These are phyloP conservation scores for Emmelina monodactyla DNA, from an alignment of 2,888 invertebrate species.

Conservation along the genomic window DNA sequence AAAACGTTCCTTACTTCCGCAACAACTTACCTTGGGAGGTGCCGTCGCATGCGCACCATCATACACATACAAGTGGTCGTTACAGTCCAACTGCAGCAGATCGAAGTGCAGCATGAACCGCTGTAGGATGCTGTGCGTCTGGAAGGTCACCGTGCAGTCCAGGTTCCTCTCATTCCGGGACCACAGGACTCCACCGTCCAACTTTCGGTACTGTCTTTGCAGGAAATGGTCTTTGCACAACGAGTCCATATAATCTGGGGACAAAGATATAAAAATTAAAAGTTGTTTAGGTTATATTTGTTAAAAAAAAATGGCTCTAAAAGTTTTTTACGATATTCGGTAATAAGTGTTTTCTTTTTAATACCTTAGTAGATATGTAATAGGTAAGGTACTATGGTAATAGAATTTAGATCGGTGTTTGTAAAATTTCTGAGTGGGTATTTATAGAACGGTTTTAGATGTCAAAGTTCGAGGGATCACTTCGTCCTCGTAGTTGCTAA, in stretches of 20 bases:
- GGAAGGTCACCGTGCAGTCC: slow-evolving; percentile 92
- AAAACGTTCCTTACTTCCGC: too few relatives aligned
- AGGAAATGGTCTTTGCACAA: slow-evolving; percentile 90
- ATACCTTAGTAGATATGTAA: too few relatives aligned
- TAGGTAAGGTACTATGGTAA: too few relatives aligned
- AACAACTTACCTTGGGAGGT: slow-evolving; percentile 78
- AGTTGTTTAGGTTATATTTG: too few relatives aligned
- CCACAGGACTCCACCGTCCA: slow-evolving; percentile 89
- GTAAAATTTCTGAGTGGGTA: too few relatives aligned
- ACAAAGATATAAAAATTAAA: slow-evolving; percentile 20
- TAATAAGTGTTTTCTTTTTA: too few relatives aligned
- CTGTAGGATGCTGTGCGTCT: slow-evolving; percentile 93
- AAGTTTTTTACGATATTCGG: too few relatives aligned
- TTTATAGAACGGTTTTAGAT: too few relatives aligned
- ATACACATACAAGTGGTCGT: slow-evolving; percentile 91
- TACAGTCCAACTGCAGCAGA: slow-evolving; percentile 90
- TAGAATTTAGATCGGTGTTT: too few relatives aligned
- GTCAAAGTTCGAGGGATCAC: too few relatives aligned
- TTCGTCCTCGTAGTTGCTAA: too few relatives aligned
- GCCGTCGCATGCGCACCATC: slow-evolving; percentile 92
- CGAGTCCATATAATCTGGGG: slow-evolving; percentile 87
- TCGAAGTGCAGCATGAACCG: slow-evolving; percentile 95
- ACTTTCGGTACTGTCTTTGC: slow-evolving; percentile 87
- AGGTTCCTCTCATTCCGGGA: slow-evolving; percentile 91
- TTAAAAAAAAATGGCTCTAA: too few relatives aligned